Evolutionary conservation across 2,888 invertebrate species (phyloP).

Genomic region (Meta bourneti): DNA sequence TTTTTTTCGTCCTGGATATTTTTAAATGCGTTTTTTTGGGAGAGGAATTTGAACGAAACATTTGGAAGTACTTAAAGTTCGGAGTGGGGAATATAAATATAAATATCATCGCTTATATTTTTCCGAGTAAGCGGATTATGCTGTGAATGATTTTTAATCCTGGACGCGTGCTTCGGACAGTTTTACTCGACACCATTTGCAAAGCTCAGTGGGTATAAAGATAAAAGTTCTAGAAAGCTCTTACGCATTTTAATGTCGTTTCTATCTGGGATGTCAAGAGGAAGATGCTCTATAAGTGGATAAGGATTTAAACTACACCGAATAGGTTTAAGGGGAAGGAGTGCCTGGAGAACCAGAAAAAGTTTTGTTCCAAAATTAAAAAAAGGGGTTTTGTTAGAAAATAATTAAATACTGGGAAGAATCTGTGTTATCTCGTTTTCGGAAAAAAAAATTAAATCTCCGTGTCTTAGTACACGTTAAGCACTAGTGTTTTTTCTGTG

Average conservation of each 20-base stretch:
- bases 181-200: conserved; percentile 28
- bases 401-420: too few species aligned
- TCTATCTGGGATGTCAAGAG: background rate
- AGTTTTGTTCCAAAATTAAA: too few species aligned
- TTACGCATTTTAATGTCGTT: conserved; percentile 3
- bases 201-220: background rate
- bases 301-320: background rate
- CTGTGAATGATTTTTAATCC: conserved; percentile 33
- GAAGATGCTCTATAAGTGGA: background rate
- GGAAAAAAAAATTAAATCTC: too few species aligned
- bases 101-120: conserved; percentile 35
- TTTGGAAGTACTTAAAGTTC: background rate
- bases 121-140: conserved; percentile 28
- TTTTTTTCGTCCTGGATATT: conserved; percentile 2
- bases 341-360: too few species aligned
- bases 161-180: conserved; percentile 17
- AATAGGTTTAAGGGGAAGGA: background rate
- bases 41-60: background rate
- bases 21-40: background rate
- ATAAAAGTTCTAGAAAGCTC: conserved; percentile 16
- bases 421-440: too few species aligned
- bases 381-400: too few species aligned
- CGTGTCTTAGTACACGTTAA: too few species aligned
- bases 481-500: too few species aligned
- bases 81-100: background rate